Evolutionary conservation across 2,888 invertebrate genomes (phyloP), one percentile per base, ranked within the genome.

Genomic region (Drosophila mimetica): DNA sequence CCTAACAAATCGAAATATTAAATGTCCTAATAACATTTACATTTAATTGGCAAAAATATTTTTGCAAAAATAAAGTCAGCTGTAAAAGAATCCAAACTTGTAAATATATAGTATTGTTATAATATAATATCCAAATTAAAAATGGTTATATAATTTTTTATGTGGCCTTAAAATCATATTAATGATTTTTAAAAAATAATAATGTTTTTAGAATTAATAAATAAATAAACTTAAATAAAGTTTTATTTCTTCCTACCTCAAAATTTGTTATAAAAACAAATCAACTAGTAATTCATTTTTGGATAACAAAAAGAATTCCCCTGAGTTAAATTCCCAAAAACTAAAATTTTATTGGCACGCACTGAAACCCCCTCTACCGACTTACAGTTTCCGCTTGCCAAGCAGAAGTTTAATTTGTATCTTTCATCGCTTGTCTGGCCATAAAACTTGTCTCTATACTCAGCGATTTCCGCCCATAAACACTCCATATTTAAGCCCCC

Each of bases 351-450:
- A 63, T 64, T 20, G 65, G 25, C 32, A 60, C 16, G 28, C 59
- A 16, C 9, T 41, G 41, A 34, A 16, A 41, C 13, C 14, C 66
- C 34, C 39, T 7, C 16, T 30, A 7, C 8, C 4, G 8, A 13
- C 41, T n/a, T 13, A 18, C 18, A 34, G 4, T 51, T 42, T 65
- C 7, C 28, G 63, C 65, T 36, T 5, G 32, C 34, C n/a, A 9
- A 9, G 66, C 63, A 65, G 36, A 63, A 64, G 63, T 51, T 64
- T 65, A 30, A 65, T 51, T 64, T 36, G 63, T 30, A 65, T 64
- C 63, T 65, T 30, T 42, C 42, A 64, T 52, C 52, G 44, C 36
- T 52, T 44, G 52, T 52, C 42, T 34, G 42, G 66, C 16, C 52
- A 36, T 64, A 52, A 52, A 66, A 64, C 30, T 64, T 65, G 28